Percentiles rank a stretch among this genome's conserved stretches.
These are phyloP conservation scores for Acrobasis suavella DNA, from an alignment of 2,888 invertebrate species.

Conservation along the genomic window DNA sequence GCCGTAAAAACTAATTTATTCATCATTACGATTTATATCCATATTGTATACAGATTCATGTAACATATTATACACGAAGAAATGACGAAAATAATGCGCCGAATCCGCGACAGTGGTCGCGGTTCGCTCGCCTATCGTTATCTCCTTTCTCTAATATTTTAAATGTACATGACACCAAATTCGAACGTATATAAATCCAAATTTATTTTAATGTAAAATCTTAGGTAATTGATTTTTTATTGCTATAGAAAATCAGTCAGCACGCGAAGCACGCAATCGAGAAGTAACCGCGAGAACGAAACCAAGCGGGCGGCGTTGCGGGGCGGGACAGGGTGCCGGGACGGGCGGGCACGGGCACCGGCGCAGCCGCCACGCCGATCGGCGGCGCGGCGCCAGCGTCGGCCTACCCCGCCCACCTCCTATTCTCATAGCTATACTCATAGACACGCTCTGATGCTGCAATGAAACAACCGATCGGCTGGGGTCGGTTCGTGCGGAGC, in stretches of 20 bases:
- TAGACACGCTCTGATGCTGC: slow-evolving; percentile 70
- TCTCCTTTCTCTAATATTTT: slow-evolving; percentile 79
- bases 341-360: slow-evolving; percentile 43
- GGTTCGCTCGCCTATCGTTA: slow-evolving; percentile 78
- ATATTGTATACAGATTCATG: slow-evolving; percentile 85
- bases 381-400: slow-evolving; percentile 37
- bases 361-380: slow-evolving; percentile 37
- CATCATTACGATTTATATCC: slow-evolving; percentile 81
- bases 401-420: slow-evolving; percentile 49
- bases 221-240: slow-evolving; percentile 84
- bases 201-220: slow-evolving; percentile 83
- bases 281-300: slow-evolving; percentile 82
- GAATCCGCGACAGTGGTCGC: slow-evolving; percentile 69
- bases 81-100: slow-evolving; percentile 81
- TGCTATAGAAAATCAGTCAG: slow-evolving; percentile 84
- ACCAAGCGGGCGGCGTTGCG: slow-evolving; percentile 78
- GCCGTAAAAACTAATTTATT: slow-evolving; percentile 82
- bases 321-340: slow-evolving; percentile 42
- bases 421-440: slow-evolving; percentile 62
- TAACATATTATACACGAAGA: slow-evolving; percentile 85
- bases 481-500: slow-evolving; percentile 79
- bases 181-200: slow-evolving; percentile 83
- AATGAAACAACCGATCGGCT: slow-evolving; percentile 67
- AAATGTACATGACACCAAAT: slow-evolving; percentile 84
- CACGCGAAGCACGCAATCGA: slow-evolving; percentile 84